phyloP scores from a whole-genome alignment of 2,888 invertebrate species.

The Nezara viridula region DNA sequence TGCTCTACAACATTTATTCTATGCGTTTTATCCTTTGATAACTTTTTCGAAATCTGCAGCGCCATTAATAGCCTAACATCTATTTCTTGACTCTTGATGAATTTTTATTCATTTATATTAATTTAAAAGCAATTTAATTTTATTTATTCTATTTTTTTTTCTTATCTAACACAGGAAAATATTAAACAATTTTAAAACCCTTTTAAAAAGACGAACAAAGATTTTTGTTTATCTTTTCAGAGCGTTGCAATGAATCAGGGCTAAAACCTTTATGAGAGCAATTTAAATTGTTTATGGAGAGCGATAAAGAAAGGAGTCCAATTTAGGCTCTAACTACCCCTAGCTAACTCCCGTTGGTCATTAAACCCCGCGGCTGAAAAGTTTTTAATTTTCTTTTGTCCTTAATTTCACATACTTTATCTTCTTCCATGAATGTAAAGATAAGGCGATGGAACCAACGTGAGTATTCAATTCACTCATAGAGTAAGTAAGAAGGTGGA shows the following conservation, averaged over 20 bases:
- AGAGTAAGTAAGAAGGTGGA: neutral
- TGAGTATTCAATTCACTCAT: neutral
- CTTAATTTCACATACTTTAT: constrained; percentile 16
- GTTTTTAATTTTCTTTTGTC: constrained; percentile 39
- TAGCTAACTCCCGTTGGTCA: constrained; percentile 5
- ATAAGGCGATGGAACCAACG: neutral
- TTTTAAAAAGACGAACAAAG: neutral
- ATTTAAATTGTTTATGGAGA: constrained; percentile 44
- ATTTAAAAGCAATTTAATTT: too few relatives aligned
- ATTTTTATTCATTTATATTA: too few relatives aligned
- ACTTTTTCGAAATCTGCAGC: too few relatives aligned
- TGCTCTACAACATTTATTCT: too few relatives aligned
- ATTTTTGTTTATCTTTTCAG: constrained; percentile 27
- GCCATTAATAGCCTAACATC: too few relatives aligned
- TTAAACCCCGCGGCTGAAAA: constrained; percentile 23
- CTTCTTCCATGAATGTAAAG: neutral
- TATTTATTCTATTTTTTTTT: too few relatives aligned
- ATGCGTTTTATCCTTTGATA: too few relatives aligned
- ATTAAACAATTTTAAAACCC: neutral
- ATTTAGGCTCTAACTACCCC: constrained; percentile 35
- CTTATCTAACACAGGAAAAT: neutral
- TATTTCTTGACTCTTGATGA: too few relatives aligned
- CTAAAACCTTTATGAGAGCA: constrained; percentile 37
- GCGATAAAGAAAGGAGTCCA: constrained; percentile 16
- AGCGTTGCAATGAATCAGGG: neutral